Evolutionary conservation across 1,140 invertebrate species (phyloP).

Genomic region (Diorhabda carinulata): DNA sequence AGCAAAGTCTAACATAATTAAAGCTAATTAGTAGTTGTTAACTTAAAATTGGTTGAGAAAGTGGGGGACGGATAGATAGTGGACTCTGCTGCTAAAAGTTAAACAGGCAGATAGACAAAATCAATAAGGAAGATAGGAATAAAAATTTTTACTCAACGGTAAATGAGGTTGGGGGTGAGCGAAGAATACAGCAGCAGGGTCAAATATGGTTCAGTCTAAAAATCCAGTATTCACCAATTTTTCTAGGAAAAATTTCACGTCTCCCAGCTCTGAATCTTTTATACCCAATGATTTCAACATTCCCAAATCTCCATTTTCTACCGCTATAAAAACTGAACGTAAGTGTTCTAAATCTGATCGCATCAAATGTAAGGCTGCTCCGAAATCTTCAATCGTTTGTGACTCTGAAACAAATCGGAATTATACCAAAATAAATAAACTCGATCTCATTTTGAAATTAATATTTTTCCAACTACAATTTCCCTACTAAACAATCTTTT

Average conservation of each 20-base stretch:
- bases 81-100: constrained; percentile 45
- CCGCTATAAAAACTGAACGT: constrained; percentile 90
- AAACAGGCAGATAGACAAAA: constrained; percentile 26
- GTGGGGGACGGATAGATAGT: constrained; percentile 43
- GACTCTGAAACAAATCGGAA: constrained; percentile 67
- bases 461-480: no score
- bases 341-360: constrained; percentile 86
- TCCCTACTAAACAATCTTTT: no score
- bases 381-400: constrained; percentile 93
- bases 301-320: constrained; percentile 91
- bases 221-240: constrained; percentile 95
- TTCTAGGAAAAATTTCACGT: constrained; percentile 95
- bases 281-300: constrained; percentile 92
- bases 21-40: not conserved
- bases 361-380: constrained; percentile 79
- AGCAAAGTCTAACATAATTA: not conserved
- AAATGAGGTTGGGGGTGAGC: constrained; percentile 45
- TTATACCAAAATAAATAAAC: no score
- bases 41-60: not conserved
- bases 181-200: constrained; percentile 47
- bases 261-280: constrained; percentile 92
- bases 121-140: constrained; percentile 45
- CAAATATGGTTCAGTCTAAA: constrained; percentile 76
- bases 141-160: constrained; percentile 45
- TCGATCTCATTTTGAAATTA: no score